Evolutionary conservation across 2,888 invertebrate genomes (phyloP), one percentile per base, ranked within the genome.

Genomic region (Tineola bisselliella): DNA sequence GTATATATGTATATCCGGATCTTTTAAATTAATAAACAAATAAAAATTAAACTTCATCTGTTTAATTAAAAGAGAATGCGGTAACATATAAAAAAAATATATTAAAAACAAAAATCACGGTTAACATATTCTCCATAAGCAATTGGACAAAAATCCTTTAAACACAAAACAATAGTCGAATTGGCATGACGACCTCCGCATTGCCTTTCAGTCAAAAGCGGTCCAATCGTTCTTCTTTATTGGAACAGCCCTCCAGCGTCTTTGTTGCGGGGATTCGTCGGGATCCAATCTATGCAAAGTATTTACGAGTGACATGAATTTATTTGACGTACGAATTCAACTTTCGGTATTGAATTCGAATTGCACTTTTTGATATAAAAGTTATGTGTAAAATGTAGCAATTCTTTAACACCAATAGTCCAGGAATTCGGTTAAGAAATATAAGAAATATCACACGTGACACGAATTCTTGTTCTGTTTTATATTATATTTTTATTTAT

Each of bases 201-300:
- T 68, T 71, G 75, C 76, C 73, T 73, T 72, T 72, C 74, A 70
- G 72, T 80, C 80, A 82, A 81, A 81, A 77, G 79, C 80, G 74
- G 74, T 80, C 74, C 78, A 81, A 82, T 78, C 78, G 77, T 76
- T 69, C 74, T 72, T 74, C 78, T 77, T 81, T 81, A 82, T 83
- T 81, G 80, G 74, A 76, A 72, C 77, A 72, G 72, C 75, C 76
- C 75, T 77, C 76, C 25, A 56, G 73, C 74, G 73, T 79, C 82
- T 82, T 82, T 84, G 81, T 80, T 77, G 81, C 73, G 75, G 76
- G 75, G 76, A 79, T 81, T 76, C 75, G 73, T 72, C 72, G 68
- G 76, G 70, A 79, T 81, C 77, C 79, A 79, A 81, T 82, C 78
- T 81, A 81, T 82, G 83, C 79, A 81, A 82, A 84, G 81, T 80